Conservation (phyloP, 2,797 vertebrate genomes). For the Intellagama lesueurii region DNA sequence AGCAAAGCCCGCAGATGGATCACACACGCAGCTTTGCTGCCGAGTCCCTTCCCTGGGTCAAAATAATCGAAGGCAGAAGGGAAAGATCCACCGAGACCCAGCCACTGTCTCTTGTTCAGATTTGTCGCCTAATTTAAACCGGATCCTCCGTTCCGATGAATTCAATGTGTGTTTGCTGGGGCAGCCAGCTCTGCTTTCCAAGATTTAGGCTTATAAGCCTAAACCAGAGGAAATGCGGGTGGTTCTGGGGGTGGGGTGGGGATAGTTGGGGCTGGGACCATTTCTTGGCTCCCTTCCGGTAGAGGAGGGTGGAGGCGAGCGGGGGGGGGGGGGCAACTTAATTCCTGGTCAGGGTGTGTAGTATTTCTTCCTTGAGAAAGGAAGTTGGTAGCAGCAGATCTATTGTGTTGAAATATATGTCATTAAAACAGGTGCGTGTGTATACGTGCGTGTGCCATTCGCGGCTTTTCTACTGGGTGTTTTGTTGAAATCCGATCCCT, state of each 20-base stretch:
- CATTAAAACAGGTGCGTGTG: neutral
- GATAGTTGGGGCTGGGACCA: too few relatives aligned
- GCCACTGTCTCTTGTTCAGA: conserved; percentile 81
- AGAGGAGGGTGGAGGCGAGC: too few relatives aligned
- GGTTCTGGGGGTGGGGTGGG: too few relatives aligned
- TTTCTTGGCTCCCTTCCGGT: neutral
- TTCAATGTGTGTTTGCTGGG: conserved; percentile 71
- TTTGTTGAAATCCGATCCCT: neutral
- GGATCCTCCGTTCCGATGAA: conserved; percentile 74
- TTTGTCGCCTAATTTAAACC: conserved; percentile 82
- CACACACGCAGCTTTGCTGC: conserved; percentile 79
- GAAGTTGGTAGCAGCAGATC: neutral
- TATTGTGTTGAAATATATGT: neutral
- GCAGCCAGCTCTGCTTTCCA: neutral
- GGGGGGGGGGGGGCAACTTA: too few relatives aligned
- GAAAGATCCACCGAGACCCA: conserved; percentile 76
- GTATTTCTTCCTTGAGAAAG: neutral
- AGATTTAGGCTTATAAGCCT: too few relatives aligned
- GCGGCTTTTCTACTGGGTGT: neutral
- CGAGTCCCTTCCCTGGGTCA: conserved; percentile 71
- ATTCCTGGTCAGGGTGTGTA: neutral
- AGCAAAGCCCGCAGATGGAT: conserved; percentile 77
- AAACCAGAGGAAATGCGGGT: neutral
- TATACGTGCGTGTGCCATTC: too few relatives aligned
- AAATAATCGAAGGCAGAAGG: conserved; percentile 81